These are phyloP conservation scores for Onychorhynchus coronatus DNA, from an alignment of 2,113 vertebrate species.

Conservation along the genomic window DNA sequence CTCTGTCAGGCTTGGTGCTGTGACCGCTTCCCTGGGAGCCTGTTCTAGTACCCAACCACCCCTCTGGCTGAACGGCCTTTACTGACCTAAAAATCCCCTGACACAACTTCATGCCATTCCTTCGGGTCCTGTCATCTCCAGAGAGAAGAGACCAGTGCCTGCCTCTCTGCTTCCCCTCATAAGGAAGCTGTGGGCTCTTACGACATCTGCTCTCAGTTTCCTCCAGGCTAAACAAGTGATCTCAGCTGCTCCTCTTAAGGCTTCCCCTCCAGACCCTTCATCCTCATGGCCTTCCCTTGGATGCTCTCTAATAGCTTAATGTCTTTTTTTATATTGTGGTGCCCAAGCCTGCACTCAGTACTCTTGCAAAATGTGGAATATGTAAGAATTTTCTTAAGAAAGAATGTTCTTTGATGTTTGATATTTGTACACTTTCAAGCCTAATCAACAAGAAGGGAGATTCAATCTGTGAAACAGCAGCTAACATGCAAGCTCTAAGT, in stretches of 20 bases:
- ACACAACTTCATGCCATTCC: background rate
- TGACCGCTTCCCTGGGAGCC: accelerated
- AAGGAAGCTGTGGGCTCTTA: background rate
- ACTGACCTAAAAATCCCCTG: background rate
- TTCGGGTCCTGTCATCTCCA: accelerated
- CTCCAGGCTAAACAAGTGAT: background rate
- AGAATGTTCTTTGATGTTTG: background rate
- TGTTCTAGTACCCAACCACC: accelerated
- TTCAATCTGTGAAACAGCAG: background rate
- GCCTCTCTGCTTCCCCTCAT: background rate
- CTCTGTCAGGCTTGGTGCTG: too few species aligned
- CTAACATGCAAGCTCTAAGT: background rate
- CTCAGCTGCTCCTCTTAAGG: accelerated
- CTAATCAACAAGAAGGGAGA: background rate
- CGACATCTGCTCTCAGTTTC: background rate
- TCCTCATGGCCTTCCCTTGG: background rate
- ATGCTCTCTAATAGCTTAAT: background rate
- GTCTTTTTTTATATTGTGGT: background rate
- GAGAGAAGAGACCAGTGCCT: background rate
- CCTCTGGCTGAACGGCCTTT: background rate
- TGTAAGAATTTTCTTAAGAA: background rate
- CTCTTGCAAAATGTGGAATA: background rate
- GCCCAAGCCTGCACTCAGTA: background rate
- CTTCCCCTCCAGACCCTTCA: background rate
- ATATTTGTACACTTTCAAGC: background rate